These are phyloP conservation scores for Cryptus armator DNA, from an alignment of 2,888 invertebrate genomes.

Conservation along the genomic window DNA sequence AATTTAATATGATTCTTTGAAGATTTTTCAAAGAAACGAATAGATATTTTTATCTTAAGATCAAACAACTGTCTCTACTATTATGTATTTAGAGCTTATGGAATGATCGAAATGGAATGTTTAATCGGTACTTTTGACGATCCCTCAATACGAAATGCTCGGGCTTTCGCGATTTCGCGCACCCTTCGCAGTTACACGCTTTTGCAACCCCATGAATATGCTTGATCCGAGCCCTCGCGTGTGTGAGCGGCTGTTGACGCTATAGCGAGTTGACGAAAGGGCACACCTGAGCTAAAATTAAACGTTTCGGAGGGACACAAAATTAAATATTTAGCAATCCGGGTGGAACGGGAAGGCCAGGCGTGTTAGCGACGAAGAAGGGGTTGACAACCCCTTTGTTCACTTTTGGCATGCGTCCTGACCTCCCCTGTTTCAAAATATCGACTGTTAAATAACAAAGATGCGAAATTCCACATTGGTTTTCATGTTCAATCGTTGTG, in stretches of 20 bases:
- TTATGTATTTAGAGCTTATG: constrained; percentile 30
- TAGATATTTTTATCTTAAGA: constrained; percentile 34
- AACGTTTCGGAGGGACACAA: constrained; percentile 80
- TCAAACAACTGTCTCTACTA: constrained; percentile 32
- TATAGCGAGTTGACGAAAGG: constrained; percentile 50
- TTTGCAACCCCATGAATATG: constrained; percentile 1
- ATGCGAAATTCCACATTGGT: not conserved
- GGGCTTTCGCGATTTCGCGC: constrained; percentile 41
- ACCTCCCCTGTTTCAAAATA: constrained; percentile 37
- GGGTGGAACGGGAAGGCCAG: constrained; percentile 60
- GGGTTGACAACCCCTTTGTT: constrained; percentile 54
- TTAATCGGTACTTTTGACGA: constrained; percentile 28
- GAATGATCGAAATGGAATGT: constrained; percentile 64
- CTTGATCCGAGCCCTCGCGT: constrained; percentile 27
- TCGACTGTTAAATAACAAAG: constrained; percentile 30
- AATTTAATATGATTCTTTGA: constrained; percentile 68
- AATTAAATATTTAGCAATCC: constrained; percentile 84
- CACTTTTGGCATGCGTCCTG: constrained; percentile 50
- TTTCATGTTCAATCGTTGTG: not conserved
- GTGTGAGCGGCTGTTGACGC: constrained; percentile 12
- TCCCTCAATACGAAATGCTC: constrained; percentile 44
- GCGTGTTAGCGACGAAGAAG: constrained; percentile 22
- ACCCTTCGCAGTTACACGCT: constrained; percentile 14
- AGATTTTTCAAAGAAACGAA: constrained; percentile 58
- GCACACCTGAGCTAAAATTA: constrained; percentile 83